Evolutionary conservation across 1,140 invertebrate species (phyloP).

Genomic region (Zaprionus davidi): DNA sequence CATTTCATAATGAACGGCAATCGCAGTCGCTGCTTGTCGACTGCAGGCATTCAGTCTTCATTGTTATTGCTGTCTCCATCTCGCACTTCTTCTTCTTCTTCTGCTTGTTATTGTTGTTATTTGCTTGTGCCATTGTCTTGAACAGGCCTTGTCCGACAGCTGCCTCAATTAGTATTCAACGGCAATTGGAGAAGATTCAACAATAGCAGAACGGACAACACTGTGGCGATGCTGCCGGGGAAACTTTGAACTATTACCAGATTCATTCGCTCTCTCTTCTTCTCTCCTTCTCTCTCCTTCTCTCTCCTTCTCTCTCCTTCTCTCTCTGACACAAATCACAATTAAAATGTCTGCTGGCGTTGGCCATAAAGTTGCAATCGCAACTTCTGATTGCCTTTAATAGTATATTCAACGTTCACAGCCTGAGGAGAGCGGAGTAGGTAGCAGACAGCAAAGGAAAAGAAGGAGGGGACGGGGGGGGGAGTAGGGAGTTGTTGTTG

Average conservation of each 20-base stretch:
- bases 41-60: not conserved
- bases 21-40: not conserved
- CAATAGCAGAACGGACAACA: not conserved
- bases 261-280: not conserved
- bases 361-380: conserved; percentile 48
- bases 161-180: conserved; percentile 18
- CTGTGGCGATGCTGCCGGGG: conserved; percentile 1
- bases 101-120: not conserved
- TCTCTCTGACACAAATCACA: conserved; percentile 47
- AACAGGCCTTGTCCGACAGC: not conserved
- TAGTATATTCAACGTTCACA: conserved; percentile 19
- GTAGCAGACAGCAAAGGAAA: no score
- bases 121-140: not conserved
- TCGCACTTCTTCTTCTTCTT: not conserved
- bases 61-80: not conserved
- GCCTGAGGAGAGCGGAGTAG: not conserved
- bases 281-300: not conserved
- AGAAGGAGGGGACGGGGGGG: no score
- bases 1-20: conserved; percentile 19
- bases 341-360: conserved; percentile 50
- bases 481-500: not conserved
- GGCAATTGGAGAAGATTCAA: conserved; percentile 16
- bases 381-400: conserved; percentile 43
- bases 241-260: not conserved
- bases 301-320: not conserved